phyloP scores from a whole-genome alignment of 1,140 invertebrate species.

The Cephus cinctus region DNA sequence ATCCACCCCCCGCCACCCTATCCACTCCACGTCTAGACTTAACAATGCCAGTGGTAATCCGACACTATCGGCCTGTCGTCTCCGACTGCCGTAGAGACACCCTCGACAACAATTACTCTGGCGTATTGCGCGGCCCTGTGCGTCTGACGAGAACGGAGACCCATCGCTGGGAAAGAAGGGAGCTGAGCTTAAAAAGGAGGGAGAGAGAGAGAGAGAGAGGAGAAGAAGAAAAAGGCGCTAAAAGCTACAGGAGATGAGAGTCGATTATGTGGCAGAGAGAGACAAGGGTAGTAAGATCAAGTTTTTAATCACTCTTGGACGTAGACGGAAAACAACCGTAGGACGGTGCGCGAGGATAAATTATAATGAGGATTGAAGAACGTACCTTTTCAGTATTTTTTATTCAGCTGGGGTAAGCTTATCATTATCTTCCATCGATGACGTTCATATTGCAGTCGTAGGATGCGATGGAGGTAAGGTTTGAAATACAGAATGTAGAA shows the following conservation, averaged over 20 bases:
- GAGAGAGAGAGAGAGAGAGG: neutral
- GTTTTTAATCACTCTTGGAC: conserved; percentile 46
- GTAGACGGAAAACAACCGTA: conserved; percentile 27
- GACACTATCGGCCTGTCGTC: conserved; percentile 32
- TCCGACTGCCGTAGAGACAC: conserved; percentile 12
- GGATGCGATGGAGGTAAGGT: too few species aligned
- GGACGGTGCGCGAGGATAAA: neutral
- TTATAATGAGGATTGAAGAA: too few species aligned
- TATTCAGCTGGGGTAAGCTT: conserved; percentile 2
- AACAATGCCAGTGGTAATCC: conserved; percentile 39
- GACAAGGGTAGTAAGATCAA: conserved; percentile 35
- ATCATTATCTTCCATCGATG: conserved; percentile 8
- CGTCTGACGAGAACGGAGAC: neutral
- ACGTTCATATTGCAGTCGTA: too few species aligned
- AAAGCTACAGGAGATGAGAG: conserved; percentile 18
- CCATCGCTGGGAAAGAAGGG: neutral
- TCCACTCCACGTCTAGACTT: conserved; percentile 30
- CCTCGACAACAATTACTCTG: conserved; percentile 37
- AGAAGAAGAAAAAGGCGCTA: too few species aligned
- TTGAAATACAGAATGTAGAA: too few species aligned
- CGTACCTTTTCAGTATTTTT: conserved; percentile 1
- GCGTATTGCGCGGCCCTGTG: conserved; percentile 8
- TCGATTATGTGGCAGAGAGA: conserved; percentile 19
- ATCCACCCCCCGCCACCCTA: neutral
- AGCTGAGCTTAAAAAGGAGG: conserved; percentile 22